These are phyloP conservation scores for Pelusios castaneus DNA, from an alignment of 2,113 vertebrate species.

Conservation along the genomic window DNA sequence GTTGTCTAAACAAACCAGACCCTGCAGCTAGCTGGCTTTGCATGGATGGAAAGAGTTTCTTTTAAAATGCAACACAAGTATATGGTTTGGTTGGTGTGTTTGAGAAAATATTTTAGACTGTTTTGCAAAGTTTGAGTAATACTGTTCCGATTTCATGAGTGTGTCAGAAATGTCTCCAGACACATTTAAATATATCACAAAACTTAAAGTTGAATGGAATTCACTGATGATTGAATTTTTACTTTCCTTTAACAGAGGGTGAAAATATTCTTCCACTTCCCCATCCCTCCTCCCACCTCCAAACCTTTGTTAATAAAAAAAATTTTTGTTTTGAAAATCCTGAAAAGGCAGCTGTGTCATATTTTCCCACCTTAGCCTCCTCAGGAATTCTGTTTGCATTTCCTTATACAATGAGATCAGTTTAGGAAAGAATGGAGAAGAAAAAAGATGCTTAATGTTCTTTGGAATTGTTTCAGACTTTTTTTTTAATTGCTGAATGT, in stretches of 20 bases:
- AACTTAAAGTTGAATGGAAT: background rate
- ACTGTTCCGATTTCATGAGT: fast-evolving
- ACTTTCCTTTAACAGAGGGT: background rate
- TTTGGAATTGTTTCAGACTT: background rate
- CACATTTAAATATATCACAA: fast-evolving
- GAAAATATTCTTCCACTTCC: background rate
- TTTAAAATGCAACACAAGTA: background rate
- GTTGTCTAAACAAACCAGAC: background rate
- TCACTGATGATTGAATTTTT: background rate
- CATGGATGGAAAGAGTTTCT: background rate
- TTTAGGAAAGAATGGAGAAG: background rate
- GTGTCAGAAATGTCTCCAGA: background rate
- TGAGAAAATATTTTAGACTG: background rate
- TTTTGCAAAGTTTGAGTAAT: background rate
- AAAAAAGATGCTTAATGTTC: background rate
- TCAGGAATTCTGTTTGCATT: background rate
- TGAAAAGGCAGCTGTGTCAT: slow-evolving; percentile 13
- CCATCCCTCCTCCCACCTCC: background rate
- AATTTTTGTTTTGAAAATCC: background rate
- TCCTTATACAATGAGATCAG: background rate
- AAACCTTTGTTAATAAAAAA: slow-evolving; percentile 7
- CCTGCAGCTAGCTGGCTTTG: background rate
- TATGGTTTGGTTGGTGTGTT: background rate
- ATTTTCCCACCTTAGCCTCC: background rate
- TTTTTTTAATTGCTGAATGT: background rate